Percentiles rank a stretch among this genome's conserved stretches.
Evolutionary conservation across 2,113 vertebrate species (phyloP).

Genomic region (Dasypus novemcinctus): DNA sequence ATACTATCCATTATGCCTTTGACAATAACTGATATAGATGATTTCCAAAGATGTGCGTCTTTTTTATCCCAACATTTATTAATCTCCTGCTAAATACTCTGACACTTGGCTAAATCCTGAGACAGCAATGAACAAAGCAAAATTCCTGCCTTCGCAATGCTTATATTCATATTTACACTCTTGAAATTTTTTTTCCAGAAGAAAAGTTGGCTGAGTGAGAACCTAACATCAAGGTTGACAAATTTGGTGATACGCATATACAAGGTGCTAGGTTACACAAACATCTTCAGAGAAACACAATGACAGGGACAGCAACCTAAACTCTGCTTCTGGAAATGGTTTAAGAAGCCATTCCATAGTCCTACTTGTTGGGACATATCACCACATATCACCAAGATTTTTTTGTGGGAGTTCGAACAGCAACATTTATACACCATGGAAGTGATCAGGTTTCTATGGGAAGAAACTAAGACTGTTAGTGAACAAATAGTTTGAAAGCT

Average conservation of each 20-base stretch:
- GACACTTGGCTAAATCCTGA: background rate
- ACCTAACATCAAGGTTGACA: background rate
- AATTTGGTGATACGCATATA: background rate
- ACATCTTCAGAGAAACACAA: background rate
- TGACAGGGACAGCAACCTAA: background rate
- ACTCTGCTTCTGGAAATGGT: background rate
- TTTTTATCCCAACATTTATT: background rate
- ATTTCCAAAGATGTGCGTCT: background rate
- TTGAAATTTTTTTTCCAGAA: background rate
- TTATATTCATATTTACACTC: background rate
- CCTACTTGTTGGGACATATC: background rate
- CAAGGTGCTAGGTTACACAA: background rate
- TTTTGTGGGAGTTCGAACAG: background rate
- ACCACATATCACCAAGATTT: background rate
- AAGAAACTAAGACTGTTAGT: background rate
- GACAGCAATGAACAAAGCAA: background rate
- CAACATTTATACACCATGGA: background rate
- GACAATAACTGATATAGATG: background rate
- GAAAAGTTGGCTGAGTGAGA: background rate
- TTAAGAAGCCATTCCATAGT: background rate
- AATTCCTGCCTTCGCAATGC: background rate
- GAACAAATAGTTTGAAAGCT: background rate
- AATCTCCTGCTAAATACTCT: background rate
- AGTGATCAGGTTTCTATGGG: background rate
- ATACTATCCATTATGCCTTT: background rate